These are phyloP conservation scores for Oncorhynchus keta DNA, from an alignment of 2,113 vertebrate genomes.

Conservation along the genomic window DNA sequence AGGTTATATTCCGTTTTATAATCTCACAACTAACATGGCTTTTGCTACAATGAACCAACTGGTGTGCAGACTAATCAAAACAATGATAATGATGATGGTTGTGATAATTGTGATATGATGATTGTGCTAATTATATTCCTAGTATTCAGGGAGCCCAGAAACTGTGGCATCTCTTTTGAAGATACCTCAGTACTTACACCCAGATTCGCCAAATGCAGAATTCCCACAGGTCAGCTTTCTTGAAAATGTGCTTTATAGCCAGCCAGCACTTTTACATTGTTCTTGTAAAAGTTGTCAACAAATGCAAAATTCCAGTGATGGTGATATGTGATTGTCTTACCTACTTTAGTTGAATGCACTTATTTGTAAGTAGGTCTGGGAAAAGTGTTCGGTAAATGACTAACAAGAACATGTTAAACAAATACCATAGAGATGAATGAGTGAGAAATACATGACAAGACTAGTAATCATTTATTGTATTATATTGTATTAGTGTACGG, in stretches of 20 bases:
- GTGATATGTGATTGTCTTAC: too few species aligned
- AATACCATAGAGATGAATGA: too few species aligned
- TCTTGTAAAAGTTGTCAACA: neutral
- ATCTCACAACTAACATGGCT: too few species aligned
- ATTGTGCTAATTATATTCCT: constrained; percentile 8
- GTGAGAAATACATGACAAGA: too few species aligned
- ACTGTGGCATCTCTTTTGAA: constrained; percentile 79
- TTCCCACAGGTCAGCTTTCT: constrained; percentile 62
- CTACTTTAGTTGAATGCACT: neutral
- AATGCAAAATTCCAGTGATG: neutral
- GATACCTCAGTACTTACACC: constrained; percentile 84
- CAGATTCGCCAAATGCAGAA: constrained; percentile 62
- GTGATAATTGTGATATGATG: neutral
- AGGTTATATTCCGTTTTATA: too few species aligned
- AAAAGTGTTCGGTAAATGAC: too few species aligned
- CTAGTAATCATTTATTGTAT: neutral
- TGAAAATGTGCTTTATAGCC: neutral
- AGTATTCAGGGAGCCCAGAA: constrained; percentile 81
- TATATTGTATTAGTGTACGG: neutral
- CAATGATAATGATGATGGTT: neutral
- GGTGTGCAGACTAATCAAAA: neutral
- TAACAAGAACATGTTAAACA: too few species aligned
- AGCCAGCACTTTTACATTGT: neutral
- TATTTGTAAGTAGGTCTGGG: neutral
- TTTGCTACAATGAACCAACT: too few species aligned